Evolutionary conservation across 2,113 vertebrate genomes (phyloP).

Genomic region (Phyllostomus hastatus): DNA sequence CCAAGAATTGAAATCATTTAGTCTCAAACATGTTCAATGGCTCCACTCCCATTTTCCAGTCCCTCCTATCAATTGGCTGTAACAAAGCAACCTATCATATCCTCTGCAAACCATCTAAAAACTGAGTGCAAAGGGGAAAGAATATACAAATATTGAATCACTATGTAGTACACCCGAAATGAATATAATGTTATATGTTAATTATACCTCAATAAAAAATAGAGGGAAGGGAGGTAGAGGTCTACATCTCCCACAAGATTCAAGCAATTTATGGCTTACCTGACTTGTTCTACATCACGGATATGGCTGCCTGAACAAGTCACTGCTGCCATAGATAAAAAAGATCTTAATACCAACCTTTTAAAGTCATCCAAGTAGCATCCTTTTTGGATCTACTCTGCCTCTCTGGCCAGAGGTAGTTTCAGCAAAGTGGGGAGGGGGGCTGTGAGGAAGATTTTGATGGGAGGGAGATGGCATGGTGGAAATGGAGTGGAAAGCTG

Average conservation of each 20-base stretch:
- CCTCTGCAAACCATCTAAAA: background rate
- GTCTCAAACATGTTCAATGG: background rate
- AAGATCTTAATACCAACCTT: background rate
- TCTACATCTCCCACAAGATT: background rate
- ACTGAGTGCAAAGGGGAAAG: background rate
- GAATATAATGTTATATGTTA: background rate
- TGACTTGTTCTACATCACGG: background rate
- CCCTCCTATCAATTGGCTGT: background rate
- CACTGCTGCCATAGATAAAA: background rate
- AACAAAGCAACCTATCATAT: background rate
- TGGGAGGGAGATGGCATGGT: background rate
- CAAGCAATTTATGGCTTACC: conserved; percentile 18
- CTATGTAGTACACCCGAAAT: background rate
- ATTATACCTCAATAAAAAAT: background rate
- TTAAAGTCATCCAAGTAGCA: conserved; percentile 8
- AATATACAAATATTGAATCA: background rate
- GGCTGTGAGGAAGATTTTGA: background rate
- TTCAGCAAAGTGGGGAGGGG: background rate
- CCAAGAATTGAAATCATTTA: conserved; percentile 24
- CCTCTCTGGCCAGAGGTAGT: background rate
- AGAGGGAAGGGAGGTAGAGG: background rate
- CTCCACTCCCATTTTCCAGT: conserved; percentile 20
- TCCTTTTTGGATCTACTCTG: background rate
- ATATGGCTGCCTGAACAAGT: background rate
- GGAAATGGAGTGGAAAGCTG: background rate